Percentiles rank a stretch among this genome's conserved stretches.
Conservation (phyloP, 2,888 invertebrate species). For the Tineola bisselliella region DNA sequence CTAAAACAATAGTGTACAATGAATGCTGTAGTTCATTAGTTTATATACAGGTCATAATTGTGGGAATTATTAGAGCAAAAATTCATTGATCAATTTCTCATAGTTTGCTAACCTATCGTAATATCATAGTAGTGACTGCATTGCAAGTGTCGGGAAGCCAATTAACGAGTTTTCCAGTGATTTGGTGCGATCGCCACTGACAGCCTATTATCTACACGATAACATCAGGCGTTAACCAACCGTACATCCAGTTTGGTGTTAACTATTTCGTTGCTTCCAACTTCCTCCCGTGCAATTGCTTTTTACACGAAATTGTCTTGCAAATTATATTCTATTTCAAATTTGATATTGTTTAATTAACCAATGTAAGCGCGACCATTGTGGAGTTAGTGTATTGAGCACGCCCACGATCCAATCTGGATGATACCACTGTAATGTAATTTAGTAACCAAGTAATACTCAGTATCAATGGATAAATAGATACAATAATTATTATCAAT, state of each 20-base stretch:
- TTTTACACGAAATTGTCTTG: not conserved
- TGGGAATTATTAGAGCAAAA: slow-evolving; percentile 65
- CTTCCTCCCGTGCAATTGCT: not conserved
- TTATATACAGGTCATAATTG: slow-evolving; percentile 59
- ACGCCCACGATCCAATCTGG: no score
- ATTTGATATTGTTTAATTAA: no score
- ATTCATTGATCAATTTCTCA: slow-evolving; percentile 59
- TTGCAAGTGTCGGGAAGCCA: slow-evolving; percentile 19
- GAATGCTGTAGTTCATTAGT: slow-evolving; percentile 37
- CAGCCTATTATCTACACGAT: slow-evolving; percentile 9
- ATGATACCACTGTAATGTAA: no score
- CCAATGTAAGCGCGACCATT: no score
- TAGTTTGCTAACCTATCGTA: slow-evolving; percentile 52
- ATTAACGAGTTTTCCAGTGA: slow-evolving; percentile 18
- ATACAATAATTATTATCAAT: no score
- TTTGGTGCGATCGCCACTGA: slow-evolving; percentile 12
- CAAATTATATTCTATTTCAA: not conserved
- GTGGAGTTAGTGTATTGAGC: no score
- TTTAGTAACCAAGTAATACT: no score
- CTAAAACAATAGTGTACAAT: slow-evolving; percentile 37
- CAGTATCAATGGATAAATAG: no score
- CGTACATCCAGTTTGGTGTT: not conserved
- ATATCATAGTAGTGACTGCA: slow-evolving; percentile 23
- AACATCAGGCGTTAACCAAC: not conserved
- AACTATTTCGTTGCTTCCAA: not conserved